Conservation (phyloP, 2,113 vertebrate genomes). For the Neotragus pygmaeus region DNA sequence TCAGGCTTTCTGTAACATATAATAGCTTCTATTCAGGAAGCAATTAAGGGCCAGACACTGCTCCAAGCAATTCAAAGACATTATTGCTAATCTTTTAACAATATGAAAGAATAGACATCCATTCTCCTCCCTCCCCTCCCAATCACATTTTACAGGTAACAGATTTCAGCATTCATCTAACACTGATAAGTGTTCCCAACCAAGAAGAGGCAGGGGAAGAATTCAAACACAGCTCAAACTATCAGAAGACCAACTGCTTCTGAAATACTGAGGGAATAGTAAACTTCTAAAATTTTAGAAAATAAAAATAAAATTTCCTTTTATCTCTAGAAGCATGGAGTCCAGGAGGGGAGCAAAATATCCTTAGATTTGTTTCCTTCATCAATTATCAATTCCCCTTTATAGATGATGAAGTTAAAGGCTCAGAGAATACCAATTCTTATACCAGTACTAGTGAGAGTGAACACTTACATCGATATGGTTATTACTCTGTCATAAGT, state of each 20-base stretch:
- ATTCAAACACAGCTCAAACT: background rate
- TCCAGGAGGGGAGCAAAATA: background rate
- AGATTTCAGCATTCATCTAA: background rate
- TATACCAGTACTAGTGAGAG: background rate
- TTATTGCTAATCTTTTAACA: background rate
- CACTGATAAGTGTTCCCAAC: background rate
- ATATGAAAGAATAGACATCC: background rate
- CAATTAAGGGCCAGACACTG: background rate
- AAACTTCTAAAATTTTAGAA: background rate
- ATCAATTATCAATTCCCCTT: background rate
- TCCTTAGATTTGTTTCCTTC: background rate
- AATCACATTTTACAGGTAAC: background rate
- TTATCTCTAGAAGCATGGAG: background rate
- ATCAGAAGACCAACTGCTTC: background rate
- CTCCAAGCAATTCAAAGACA: background rate
- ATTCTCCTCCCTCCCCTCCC: background rate
- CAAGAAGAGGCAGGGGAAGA: background rate
- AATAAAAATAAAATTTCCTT: background rate
- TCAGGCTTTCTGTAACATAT: background rate
- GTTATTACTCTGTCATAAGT: background rate
- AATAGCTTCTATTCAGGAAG: background rate
- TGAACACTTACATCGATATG: background rate
- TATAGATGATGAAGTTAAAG: background rate
- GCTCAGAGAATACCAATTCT: background rate
- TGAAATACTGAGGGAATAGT: background rate